Base-by-base conservation (phyloP, 2,797 vertebrate species). In the Jordanella pulchra region DNA sequence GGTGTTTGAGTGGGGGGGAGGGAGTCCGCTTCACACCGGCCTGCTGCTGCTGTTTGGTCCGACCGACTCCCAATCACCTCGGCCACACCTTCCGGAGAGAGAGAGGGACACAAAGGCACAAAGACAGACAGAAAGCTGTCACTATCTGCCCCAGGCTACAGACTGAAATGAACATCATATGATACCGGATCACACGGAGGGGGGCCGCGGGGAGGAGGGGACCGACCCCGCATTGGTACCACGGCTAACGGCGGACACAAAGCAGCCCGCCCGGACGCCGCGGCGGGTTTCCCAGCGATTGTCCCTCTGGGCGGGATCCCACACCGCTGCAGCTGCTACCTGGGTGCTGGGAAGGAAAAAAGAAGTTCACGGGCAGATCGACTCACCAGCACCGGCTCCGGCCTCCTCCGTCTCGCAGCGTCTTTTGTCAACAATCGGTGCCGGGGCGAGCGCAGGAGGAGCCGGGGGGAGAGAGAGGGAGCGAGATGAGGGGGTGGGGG, bases 391-490 rank as follows among this genome's bases (percentile, higher is more conserved):
- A 79, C 81, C 77, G 82, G 75, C 67, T 82, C 53, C 12, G 69
- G 76, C 70, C 65, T 86, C 69, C 77, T 78, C 67, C 51, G 89
- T 88, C 85, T 90, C 77, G 73, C 86, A 42, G 87, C 83, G 91
- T 93, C 95, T 95, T 90, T 95, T 95, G 95, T 95, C 94, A 94
- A 94, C 92, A 93, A 90, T 92, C 89, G 86, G 84, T 81, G 91
- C 89, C 87, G 87, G 87, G 89, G 86, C 85, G 88, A 89, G 89
- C 78, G 88, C 87, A 89, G 86, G 89, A 92, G 90, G 87, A 91
- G 93, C 89, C 82, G 87, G 77, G 48, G 39, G 45, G 64, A 44
- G 73, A 58, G 77, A 27, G 75, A 63, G 79, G 23, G 78, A 14
- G 76, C 55, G 70, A 53, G 73, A 71, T 69, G 67, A 51, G 85